phyloP scores from a whole-genome alignment of 2,113 vertebrate species.

The Prinia subflava region DNA sequence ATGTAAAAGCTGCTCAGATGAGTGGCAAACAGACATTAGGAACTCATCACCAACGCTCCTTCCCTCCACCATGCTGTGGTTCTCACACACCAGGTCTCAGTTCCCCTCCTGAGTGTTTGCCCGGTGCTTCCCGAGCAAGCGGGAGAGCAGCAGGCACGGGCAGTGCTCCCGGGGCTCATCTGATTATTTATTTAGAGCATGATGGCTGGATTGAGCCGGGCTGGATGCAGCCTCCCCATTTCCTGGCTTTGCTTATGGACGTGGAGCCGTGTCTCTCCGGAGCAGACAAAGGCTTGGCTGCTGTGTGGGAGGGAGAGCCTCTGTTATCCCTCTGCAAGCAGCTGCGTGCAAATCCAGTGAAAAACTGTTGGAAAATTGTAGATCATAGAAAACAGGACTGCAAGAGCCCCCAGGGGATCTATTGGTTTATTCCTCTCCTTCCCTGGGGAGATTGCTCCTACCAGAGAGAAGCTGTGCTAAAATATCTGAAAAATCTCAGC shows the following conservation, averaged over 20 bases:
- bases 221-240: background rate
- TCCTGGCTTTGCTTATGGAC: background rate
- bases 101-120: background rate
- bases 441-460: background rate
- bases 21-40: background rate
- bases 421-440: background rate
- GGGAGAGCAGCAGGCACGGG: rapidly evolving
- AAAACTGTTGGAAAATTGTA: background rate
- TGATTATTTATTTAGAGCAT: conserved; percentile 46
- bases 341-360: background rate
- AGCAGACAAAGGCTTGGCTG: conserved; percentile 19
- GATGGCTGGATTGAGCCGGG: background rate
- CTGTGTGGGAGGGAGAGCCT: background rate
- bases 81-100: background rate
- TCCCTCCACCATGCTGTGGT: background rate
- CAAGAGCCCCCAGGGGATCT: background rate
- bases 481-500: background rate
- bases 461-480: background rate
- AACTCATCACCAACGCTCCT: background rate
- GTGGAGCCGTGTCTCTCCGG: rapidly evolving
- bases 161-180: background rate
- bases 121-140: rapidly evolving
- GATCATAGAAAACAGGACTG: background rate
- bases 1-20: background rate
- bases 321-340: background rate